Evolutionary conservation across 2,888 invertebrate genomes (phyloP), one percentile per base, ranked within the genome.

Genomic region (Drosophila buzzatii): DNA sequence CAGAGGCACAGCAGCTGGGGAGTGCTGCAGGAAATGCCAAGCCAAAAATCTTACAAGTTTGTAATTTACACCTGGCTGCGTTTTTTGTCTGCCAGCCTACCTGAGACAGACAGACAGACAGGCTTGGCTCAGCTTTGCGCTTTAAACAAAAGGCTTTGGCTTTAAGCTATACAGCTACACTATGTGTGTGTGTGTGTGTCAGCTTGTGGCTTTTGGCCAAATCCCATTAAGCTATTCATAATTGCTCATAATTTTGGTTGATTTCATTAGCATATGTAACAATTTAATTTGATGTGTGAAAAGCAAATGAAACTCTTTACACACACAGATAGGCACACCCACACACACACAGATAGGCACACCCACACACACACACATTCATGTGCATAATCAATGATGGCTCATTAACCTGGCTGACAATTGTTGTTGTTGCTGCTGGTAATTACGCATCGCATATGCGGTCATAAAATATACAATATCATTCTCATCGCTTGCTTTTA

Each of bases 181-280:
- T 41, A 18, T 8, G n/a, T n/a, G 41, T n/a, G 44, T 12, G 44
- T 44, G 27, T 27, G 27, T 23, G 14, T 35, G 20, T 60, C n/a
- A 35, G 42, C 23, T 10, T 59, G 52, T 63, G 61, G 62, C 63
- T 70, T 67, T 45, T 58, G 62, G 60, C 58, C 65, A 85, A 85
- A 76, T 67, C 86, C 67, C 63, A 85, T 85, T 82, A 82, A 85
- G 68, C 80, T 78, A 88, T 85, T 85, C 88, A 80, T 85, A 89
- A 85, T 86, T 89, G 86, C 73, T 89, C 86, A 85, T 89, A 83
- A 85, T 85, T 85, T 85, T 77, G 72, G 86, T 74, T 89, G 87
- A 89, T 85, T 85, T 89, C 84, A 86, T 88, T 84, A 88, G 84
- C 88, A 88, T 85, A 82, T 88, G 83, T 82, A 85, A 74, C 88